Percentiles rank a stretch among this genome's conserved stretches.
phyloP scores from a whole-genome alignment of 2,797 vertebrate species.

The Rhinoraja longicauda region DNA sequence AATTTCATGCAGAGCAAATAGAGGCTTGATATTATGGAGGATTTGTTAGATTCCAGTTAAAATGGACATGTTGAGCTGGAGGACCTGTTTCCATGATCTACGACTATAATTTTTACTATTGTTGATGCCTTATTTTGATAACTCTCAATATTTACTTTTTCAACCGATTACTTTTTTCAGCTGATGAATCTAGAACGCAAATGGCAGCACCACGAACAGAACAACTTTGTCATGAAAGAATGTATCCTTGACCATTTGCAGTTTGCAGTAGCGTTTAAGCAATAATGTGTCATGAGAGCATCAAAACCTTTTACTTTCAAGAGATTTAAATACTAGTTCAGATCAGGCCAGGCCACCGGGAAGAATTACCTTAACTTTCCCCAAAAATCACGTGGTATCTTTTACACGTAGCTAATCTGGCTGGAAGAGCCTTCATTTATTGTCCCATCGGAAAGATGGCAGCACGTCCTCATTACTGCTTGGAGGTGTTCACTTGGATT shows the following conservation, averaged over 20 bases:
- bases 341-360: neutral
- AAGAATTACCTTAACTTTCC: neutral
- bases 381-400: neutral
- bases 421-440: neutral
- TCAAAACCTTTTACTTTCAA: neutral
- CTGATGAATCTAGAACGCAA: slow-evolving; percentile 92
- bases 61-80: no score
- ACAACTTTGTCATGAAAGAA: slow-evolving; percentile 97
- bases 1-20: slow-evolving; percentile 12
- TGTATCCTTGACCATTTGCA: slow-evolving; percentile 78
- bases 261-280: neutral
- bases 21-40: neutral
- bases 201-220: slow-evolving; percentile 93
- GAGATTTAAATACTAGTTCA: neutral
- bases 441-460: neutral
- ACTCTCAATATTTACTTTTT: slow-evolving; percentile 43
- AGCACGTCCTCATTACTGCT: neutral
- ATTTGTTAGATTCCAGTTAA: neutral
- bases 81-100: no score
- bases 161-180: slow-evolving; percentile 56
- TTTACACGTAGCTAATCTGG: neutral
- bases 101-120: neutral
- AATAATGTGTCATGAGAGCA: neutral
- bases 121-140: neutral
- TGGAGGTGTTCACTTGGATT: neutral